Evolutionary conservation across 2,888 invertebrate species (phyloP).

Genomic region (Tenthredo livida): DNA sequence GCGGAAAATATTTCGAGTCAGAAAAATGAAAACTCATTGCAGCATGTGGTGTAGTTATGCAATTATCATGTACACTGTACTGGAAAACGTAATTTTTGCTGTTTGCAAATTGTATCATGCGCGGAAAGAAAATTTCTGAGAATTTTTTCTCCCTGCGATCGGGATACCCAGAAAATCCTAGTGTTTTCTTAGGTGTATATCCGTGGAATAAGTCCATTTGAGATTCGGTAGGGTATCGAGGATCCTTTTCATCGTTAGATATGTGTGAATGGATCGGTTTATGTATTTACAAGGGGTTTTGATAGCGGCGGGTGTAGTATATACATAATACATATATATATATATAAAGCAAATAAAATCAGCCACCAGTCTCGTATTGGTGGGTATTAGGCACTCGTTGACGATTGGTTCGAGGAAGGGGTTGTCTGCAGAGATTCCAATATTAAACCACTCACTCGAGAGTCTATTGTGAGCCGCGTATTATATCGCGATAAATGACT

Average conservation of each 20-base stretch:
- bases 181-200: no score
- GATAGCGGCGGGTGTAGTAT: not conserved
- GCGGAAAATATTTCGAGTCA: not conserved
- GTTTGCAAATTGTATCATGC: not conserved
- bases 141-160: not conserved
- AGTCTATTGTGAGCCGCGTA: not conserved
- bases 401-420: slow-evolving; percentile 5
- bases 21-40: not conserved
- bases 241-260: not conserved
- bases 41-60: not conserved
- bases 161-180: not conserved
- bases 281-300: slow-evolving; percentile 12
- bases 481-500: not conserved
- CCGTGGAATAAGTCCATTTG: not conserved
- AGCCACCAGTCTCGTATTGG: not conserved
- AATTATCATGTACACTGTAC: not conserved
- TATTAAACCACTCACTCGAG: slow-evolving; percentile 30
- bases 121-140: not conserved
- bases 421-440: slow-evolving; percentile 21
- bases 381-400: slow-evolving; percentile 16
- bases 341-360: not conserved
- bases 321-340: not conserved
- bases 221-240: not conserved
- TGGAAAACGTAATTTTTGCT: not conserved
- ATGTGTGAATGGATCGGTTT: not conserved